Percentiles rank a stretch among this genome's conserved stretches.
Conservation (phyloP, 2,797 vertebrate species). For the Syngnathus rostellatus region DNA sequence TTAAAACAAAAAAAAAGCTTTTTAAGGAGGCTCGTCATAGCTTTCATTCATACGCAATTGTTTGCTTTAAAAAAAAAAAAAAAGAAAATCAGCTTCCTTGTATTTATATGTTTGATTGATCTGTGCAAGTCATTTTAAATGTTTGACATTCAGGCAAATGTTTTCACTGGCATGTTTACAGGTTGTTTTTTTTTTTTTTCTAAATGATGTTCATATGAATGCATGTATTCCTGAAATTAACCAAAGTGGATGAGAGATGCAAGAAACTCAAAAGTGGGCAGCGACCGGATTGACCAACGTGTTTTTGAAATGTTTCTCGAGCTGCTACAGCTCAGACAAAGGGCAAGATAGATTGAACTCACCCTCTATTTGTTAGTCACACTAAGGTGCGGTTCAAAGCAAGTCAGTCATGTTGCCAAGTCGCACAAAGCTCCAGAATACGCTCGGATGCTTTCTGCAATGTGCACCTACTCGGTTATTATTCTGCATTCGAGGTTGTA, state of each 20-base stretch:
- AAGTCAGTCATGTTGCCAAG: neutral
- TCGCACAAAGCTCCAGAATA: neutral
- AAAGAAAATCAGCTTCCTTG: conserved; percentile 43
- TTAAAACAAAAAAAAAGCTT: conserved; percentile 27
- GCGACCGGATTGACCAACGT: conserved; percentile 5
- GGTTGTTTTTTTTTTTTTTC: conserved; percentile 8
- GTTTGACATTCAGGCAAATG: conserved; percentile 43
- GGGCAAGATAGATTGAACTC: conserved; percentile 13
- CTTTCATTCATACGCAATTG: conserved; percentile 54
- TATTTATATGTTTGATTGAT: conserved; percentile 56
- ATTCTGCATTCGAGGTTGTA: neutral
- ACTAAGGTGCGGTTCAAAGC: neutral
- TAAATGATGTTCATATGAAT: conserved; percentile 49
- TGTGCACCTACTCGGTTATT: neutral
- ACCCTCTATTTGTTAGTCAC: neutral
- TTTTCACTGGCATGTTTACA: conserved; percentile 58
- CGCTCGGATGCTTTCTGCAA: neutral
- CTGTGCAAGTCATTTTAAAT: conserved; percentile 46
- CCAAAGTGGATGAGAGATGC: conserved; percentile 49
- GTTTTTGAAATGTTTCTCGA: conserved; percentile 17
- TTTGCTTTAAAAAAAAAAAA: conserved; percentile 26
- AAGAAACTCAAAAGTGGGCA: conserved; percentile 21
- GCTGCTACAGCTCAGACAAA: conserved; percentile 11
- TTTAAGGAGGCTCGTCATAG: conserved; percentile 40
- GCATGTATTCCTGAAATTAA: conserved; percentile 62